These are phyloP conservation scores for Rallus crepitans DNA, from an alignment of 2,797 vertebrate species.

Conservation along the genomic window DNA sequence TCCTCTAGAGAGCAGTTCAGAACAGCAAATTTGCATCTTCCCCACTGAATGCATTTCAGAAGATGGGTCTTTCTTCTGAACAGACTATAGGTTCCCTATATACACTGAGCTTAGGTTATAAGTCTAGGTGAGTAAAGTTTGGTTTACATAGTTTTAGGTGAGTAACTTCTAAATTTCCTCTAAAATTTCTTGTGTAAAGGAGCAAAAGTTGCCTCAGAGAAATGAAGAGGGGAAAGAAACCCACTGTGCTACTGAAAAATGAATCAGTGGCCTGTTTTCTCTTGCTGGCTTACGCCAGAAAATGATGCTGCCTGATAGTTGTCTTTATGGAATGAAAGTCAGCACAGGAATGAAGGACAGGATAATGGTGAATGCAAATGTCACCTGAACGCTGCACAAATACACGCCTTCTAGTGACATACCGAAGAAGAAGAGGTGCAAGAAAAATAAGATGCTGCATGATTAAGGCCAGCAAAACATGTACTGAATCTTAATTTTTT, in stretches of 20 bases:
- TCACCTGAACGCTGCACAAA: neutral
- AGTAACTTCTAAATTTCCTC: neutral
- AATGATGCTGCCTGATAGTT: neutral
- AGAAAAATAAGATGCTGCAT: neutral
- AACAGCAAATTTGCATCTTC: neutral
- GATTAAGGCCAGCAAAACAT: neutral
- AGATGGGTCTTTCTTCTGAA: neutral
- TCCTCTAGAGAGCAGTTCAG: neutral
- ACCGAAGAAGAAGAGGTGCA: neutral
- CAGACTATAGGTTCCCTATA: neutral
- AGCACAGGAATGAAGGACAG: neutral
- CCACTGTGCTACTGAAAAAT: neutral
- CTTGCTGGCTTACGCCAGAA: neutral
- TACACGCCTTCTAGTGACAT: neutral
- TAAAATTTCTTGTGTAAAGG: neutral
- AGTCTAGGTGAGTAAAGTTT: neutral
- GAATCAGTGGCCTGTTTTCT: neutral
- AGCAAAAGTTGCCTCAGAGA: neutral
- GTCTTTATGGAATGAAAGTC: neutral
- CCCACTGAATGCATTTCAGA: neutral
- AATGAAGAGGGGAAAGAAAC: neutral
- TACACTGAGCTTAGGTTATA: neutral
- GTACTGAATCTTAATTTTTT: fast-evolving
- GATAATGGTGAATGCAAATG: slow-evolving; percentile 9
- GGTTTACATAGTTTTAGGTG: neutral